Evolutionary conservation across 2,888 invertebrate species (phyloP), one percentile per base, ranked within the genome.

Genomic region (Drepanosiphum platanoidis): DNA sequence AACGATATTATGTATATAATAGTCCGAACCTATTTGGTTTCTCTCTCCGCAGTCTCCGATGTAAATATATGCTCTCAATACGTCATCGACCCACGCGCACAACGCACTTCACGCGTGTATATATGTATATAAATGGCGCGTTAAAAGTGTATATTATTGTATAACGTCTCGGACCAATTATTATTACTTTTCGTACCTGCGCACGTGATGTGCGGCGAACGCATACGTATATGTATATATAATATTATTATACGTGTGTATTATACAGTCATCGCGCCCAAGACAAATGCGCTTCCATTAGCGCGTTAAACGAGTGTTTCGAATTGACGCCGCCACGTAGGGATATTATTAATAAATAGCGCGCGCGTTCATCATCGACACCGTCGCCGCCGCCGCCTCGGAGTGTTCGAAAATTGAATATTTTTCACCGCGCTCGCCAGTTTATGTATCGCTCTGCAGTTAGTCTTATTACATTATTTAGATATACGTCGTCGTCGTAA

Each of bases 221-320:
- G 30, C 18, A 22, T 52, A 1, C 7, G 52, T 52, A 7, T 18
- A 22, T 52, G 52, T 52, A 42, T 42, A 42, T 42, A 42, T 11
- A 42, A n/a, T n/a, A n/a, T n/a, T n/a, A n/a, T n/a, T n/a, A n/a
- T n/a, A n/a, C n/a, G n/a, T n/a, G n/a, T n/a, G n/a, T 42, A 42
- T 42, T 34, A 34, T 18, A 27, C 15, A 46, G 74, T 32, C 68
- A n/a, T 79, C 34, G 34, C 3, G 42, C 8, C 7, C 27, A 22
- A 79, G 79, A 79, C 66, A 79, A 79, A 79, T 68, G 46, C 79
- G n/a, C 68, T 79, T 79, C 79, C 79, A 79, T 79, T 79, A 68
- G 68, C 79, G n/a, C 7, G 46, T 22, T 46, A 46, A 79, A 79
- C 79, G 66, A 66, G 79, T 79, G 79, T 78, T 66, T 66, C 64